A percentile compares a stretch with the other conserved stretches of the same genome.
Conservation (phyloP, 2,797 vertebrate species). For the Siniperca scherzeri region DNA sequence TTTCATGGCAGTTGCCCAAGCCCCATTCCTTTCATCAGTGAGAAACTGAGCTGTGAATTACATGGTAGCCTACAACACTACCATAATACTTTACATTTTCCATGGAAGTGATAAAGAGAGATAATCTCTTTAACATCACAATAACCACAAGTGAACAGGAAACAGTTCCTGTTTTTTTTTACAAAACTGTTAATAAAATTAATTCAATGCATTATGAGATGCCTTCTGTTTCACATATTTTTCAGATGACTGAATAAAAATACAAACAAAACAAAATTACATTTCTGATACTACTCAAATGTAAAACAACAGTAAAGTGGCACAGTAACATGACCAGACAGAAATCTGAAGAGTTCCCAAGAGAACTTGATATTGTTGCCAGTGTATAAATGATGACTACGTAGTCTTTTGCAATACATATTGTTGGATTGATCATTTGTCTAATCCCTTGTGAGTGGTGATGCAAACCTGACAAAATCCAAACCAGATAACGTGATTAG, state of each 20-base stretch:
- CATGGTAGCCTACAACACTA: neutral
- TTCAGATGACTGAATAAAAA: neutral
- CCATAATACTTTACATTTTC: neutral
- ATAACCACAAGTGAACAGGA: neutral
- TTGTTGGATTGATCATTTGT: conserved; percentile 2
- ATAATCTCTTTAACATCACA: neutral
- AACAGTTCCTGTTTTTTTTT: neutral
- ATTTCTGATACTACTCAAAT: neutral
- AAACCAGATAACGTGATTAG: conserved; percentile 25
- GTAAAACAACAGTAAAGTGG: neutral
- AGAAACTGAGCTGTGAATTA: neutral
- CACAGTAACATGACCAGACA: neutral
- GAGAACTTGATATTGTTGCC: neutral
- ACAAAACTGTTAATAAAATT: neutral
- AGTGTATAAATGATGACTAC: too few species aligned
- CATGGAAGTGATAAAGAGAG: neutral
- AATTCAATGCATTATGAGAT: neutral
- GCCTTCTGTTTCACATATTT: neutral
- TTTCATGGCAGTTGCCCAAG: neutral
- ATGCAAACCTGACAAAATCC: conserved; percentile 19
- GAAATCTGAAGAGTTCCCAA: neutral
- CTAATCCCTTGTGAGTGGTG: conserved; percentile 24
- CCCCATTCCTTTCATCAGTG: neutral
- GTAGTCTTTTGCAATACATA: neutral
- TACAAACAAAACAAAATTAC: neutral